phyloP scores from a whole-genome alignment of 2,888 invertebrate species.

The Ophion ventricosus region DNA sequence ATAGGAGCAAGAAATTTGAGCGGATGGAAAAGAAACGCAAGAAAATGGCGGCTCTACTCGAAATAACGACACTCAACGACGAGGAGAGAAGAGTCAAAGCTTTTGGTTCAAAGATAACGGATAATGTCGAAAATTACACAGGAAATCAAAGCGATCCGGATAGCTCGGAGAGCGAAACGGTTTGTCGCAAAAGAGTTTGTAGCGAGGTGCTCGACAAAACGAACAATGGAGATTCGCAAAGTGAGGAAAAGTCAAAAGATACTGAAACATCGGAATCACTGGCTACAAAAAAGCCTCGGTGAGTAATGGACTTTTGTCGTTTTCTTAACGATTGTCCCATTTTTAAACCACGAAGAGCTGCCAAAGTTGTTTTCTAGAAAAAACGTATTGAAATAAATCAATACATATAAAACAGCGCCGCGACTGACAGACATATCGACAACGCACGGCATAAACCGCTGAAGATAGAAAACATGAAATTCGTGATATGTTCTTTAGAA shows the following conservation, averaged over 20 bases:
- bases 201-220: conserved; percentile 50
- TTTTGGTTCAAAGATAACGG: conserved; percentile 67
- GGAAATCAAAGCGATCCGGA: conserved; percentile 14
- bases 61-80: conserved; percentile 87
- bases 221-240: conserved; percentile 19
- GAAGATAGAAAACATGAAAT: too few relatives aligned
- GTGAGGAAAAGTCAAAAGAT: conserved; percentile 17
- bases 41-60: conserved; percentile 86
- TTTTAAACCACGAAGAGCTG: neutral
- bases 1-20: conserved; percentile 84
- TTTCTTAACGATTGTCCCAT: neutral
- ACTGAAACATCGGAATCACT: conserved; percentile 64
- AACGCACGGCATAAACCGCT: too few relatives aligned
- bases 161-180: conserved; percentile 56
- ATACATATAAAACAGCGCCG: too few relatives aligned
- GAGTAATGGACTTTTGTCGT: neutral
- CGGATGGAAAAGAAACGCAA: conserved; percentile 87
- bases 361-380: neutral
- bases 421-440: too few relatives aligned
- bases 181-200: conserved; percentile 74
- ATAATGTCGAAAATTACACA: neutral
- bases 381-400: neutral
- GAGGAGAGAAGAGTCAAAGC: conserved; percentile 84
- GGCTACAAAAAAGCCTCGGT: conserved; percentile 79
- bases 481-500: too few relatives aligned